Evolutionary conservation across 2,888 invertebrate genomes (phyloP), one percentile per base, ranked within the genome.

Genomic region (Xanthia icteritia): DNA sequence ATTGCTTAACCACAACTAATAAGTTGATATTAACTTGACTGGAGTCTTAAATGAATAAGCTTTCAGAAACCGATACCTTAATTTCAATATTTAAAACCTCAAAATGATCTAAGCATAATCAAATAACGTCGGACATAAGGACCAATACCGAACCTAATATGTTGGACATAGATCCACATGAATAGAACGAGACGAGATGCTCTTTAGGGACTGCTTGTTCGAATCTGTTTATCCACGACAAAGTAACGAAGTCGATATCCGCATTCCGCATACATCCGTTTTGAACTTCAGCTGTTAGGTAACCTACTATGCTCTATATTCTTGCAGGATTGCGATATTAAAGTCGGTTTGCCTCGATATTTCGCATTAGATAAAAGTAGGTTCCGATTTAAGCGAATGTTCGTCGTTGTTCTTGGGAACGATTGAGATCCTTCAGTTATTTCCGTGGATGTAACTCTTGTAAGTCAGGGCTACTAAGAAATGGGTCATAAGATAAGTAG

Each of bases 221-320:
- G 66, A 73, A 83, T 79, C 79, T 58, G 56, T 79, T 27, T 67
- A 58, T 76, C 67, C 13, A 64, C 71, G 67, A 81, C 83, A 82
- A 73, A 82, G 84, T 83, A 83, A 73, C 61, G 51, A 70, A 72
- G 73, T 61, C 79, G 45, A 83, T 83, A 83, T 83, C 79, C 79
- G 73, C 79, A 83, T 70, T 79, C 73, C 42, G 39, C 73, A 69
- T 69, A 79, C 67, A 68, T 83, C 79, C 77, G 71, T 77, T 81
- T 69, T 72, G 64, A 63, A 73, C 27, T 65, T 69, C 69, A 70
- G 31, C 27, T 68, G 64, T 82, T 64, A 82, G 45, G 15, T 65
- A 76, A 65, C 54, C 42, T 64, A 65, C 31, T 54, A 20, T 67
- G 8, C 2, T 45, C 42, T 56, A 31, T 17, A 36, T 64, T 56